These are phyloP conservation scores for Aphelocoma californica DNA, from an alignment of 2,797 vertebrate species.

Conservation along the genomic window DNA sequence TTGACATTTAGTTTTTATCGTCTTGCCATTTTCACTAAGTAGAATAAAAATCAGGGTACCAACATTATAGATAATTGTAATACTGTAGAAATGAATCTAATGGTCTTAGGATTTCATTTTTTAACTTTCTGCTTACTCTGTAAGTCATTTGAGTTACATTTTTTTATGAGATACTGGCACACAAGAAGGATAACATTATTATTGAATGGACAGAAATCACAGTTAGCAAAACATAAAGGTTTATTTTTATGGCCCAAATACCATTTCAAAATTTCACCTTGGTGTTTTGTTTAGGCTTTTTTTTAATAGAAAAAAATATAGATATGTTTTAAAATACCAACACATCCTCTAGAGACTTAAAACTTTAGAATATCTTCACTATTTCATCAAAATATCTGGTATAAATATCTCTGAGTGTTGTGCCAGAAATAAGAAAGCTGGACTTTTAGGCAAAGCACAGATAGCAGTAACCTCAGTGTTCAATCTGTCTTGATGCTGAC, in stretches of 20 bases:
- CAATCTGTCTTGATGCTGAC: not conserved
- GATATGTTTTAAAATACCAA: not conserved
- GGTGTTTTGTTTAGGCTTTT: rapidly evolving
- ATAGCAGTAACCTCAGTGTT: not conserved
- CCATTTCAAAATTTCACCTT: not conserved
- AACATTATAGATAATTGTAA: not conserved
- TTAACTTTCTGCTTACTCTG: not conserved
- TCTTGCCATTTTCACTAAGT: not conserved
- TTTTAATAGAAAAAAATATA: not conserved
- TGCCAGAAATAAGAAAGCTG: not conserved
- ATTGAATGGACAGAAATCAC: not conserved
- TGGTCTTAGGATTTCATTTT: not conserved
- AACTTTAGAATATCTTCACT: not conserved
- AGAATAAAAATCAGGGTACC: not conserved
- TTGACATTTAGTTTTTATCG: not conserved
- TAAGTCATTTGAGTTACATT: not conserved
- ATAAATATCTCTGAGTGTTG: not conserved
- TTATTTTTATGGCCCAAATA: not conserved
- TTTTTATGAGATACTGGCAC: not conserved
- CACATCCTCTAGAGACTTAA: not conserved
- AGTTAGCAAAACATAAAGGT: not conserved
- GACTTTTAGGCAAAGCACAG: not conserved
- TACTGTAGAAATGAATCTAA: not conserved
- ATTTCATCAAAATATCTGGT: not conserved
- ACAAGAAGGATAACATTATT: not conserved